phyloP scores from a whole-genome alignment of 2,113 vertebrate species.

The Phylloscopus whistleri region DNA sequence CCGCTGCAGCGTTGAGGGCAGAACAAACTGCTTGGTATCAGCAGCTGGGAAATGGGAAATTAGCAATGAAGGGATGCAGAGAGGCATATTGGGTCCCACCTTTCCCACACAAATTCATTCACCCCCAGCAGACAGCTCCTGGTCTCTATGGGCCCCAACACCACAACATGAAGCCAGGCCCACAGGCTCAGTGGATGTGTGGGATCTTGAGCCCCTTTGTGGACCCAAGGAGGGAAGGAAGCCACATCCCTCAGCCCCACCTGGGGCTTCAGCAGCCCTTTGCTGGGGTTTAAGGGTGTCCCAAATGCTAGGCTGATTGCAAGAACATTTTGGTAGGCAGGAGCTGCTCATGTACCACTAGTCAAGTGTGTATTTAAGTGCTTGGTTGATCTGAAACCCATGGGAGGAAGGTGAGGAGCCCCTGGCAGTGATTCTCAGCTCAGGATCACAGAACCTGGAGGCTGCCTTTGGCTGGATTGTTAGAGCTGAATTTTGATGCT shows the following conservation, averaged over 20 bases:
- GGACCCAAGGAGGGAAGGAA: background rate
- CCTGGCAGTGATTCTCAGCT: background rate
- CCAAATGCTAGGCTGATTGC: background rate
- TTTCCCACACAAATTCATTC: background rate
- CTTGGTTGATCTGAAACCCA: background rate
- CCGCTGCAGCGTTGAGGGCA: background rate
- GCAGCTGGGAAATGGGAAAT: background rate
- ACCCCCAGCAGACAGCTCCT: background rate
- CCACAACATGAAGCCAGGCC: rapidly evolving
- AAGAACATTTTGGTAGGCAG: background rate
- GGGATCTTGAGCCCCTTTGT: background rate
- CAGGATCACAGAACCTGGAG: rapidly evolving
- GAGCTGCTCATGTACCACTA: background rate
- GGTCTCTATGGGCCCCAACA: background rate
- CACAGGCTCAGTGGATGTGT: rapidly evolving
- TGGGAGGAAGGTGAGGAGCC: background rate
- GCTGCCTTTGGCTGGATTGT: background rate
- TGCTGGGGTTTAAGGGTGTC: background rate
- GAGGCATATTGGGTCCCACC: background rate
- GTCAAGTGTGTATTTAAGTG: background rate
- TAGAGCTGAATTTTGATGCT: background rate
- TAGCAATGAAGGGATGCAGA: background rate
- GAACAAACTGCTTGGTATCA: background rate
- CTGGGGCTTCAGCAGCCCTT: background rate
- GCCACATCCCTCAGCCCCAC: rapidly evolving